phyloP scores from a whole-genome alignment of 1,140 invertebrate genomes.

The Leptinotarsa defecta region DNA sequence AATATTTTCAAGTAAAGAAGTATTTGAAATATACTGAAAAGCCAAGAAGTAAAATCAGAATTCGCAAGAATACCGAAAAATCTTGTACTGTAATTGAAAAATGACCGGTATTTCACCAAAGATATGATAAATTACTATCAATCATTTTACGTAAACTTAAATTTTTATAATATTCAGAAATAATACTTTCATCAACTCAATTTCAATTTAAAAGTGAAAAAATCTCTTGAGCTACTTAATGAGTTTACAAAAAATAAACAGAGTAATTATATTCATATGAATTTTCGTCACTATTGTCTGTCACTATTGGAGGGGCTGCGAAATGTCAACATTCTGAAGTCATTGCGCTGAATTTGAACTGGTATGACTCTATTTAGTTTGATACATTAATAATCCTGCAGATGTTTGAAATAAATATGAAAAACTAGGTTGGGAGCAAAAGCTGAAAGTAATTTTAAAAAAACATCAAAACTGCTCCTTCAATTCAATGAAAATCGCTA shows the following conservation, averaged over 20 bases:
- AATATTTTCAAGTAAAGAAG: neutral
- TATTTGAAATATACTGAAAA: too few species aligned
- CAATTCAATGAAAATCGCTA: too few species aligned
- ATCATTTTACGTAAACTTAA: neutral
- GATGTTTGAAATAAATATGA: too few species aligned
- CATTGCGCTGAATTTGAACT: too few species aligned
- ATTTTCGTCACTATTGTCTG: neutral
- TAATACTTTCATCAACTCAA: neutral
- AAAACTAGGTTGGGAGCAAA: too few species aligned
- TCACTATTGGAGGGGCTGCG: neutral
- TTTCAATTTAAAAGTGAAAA: neutral
- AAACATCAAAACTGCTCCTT: too few species aligned
- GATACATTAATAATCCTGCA: too few species aligned
- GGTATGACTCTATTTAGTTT: too few species aligned
- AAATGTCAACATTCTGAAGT: too few species aligned
- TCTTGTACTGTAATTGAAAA: neutral
- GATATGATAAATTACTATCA: neutral
- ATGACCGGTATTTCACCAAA: neutral
- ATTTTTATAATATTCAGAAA: neutral
- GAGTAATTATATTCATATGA: neutral
- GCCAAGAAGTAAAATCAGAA: neutral
- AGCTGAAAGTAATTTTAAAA: too few species aligned
- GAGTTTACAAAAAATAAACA: neutral
- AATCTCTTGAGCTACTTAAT: neutral
- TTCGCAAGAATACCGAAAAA: neutral